Evolutionary conservation across 2,113 vertebrate genomes (phyloP), one percentile per base, ranked within the genome.

Genomic region (Nothoprocta pentlandii): DNA sequence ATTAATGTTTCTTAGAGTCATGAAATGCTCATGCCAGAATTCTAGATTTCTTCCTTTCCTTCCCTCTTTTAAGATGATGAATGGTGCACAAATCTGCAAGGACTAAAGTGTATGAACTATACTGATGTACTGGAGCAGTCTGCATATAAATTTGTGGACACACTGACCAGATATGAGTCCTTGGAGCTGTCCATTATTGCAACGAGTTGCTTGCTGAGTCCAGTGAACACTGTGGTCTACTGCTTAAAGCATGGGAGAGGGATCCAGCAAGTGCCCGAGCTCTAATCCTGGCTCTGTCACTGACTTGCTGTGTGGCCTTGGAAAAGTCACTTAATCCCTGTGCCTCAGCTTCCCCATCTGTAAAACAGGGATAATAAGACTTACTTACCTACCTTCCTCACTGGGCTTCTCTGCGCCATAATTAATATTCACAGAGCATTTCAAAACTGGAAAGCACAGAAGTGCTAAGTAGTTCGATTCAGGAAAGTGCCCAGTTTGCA

Each of bases 261-360:
- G 86, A 94, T 86, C 93, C 87, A 78, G 85, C 79, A 70, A 80
- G 85, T 90, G 51, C 85, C 82, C 28, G 0, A 90, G 76, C 0
- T 44, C 95, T 97, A 94, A 88, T 95, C 74, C 80, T 96, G 90
- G 74, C 3, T 95, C 92, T 95, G 93, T 80, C 76, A 94, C 95
- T 96, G 85, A 93, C 85, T 93, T 69, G 83, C 62, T 92, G 77
- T 79, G 66, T 81, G 91, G 94, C 91, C 94, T 89, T 96, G 94
- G 67, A 36, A 97, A 96, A 94, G 62, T 82, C 94, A 96, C 80
- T 95, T 96, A 95, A 93, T 63, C 67, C 95, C 96, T 94, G 90
- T 95, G 92, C 83, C 94, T 92, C 94, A 95, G 83, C 80, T 93
- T 95, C 88, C 93, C 89, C 93, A 94, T 95, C 93, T 95, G 95